A percentile compares a stretch with the other conserved stretches of the same genome.
Evolutionary conservation across 2,113 vertebrate species (phyloP).

Genomic region (Orycteropus afer): DNA sequence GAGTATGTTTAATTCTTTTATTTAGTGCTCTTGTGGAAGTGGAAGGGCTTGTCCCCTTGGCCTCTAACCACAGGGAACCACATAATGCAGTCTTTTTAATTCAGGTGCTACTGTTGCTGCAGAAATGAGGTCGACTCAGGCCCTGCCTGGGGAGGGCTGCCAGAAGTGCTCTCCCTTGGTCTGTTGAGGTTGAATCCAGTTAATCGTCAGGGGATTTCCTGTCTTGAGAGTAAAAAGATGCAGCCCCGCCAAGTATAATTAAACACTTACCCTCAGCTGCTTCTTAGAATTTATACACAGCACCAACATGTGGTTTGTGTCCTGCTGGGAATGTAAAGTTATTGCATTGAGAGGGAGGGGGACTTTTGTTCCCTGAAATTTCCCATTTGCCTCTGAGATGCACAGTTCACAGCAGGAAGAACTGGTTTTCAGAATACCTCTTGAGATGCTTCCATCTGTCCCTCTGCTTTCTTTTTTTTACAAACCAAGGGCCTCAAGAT

Average conservation of each 20-base stretch:
- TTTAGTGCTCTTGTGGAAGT: neutral
- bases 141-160: neutral
- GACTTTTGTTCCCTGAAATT: neutral
- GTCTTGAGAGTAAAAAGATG: conserved; percentile 30
- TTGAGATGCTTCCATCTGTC: neutral
- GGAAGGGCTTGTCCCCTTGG: neutral
- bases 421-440: neutral
- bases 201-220: conserved; percentile 49
- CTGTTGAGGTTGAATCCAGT: neutral
- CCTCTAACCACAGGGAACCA: neutral
- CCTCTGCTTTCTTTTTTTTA: neutral
- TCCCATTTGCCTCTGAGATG: conserved; percentile 39
- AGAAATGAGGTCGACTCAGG: neutral
- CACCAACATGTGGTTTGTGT: conserved; percentile 49
- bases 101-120: neutral
- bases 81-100: neutral
- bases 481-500: neutral
- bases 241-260: conserved; percentile 21
- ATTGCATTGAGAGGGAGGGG: neutral
- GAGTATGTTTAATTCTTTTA: neutral
- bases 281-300: neutral
- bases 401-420: neutral
- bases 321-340: conserved; percentile 37
- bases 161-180: neutral
- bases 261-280: conserved; percentile 43